A percentile compares a stretch with the other conserved stretches of the same genome.
Evolutionary conservation across 2,888 invertebrate species (phyloP).

Genomic region (Chrysolina americana): DNA sequence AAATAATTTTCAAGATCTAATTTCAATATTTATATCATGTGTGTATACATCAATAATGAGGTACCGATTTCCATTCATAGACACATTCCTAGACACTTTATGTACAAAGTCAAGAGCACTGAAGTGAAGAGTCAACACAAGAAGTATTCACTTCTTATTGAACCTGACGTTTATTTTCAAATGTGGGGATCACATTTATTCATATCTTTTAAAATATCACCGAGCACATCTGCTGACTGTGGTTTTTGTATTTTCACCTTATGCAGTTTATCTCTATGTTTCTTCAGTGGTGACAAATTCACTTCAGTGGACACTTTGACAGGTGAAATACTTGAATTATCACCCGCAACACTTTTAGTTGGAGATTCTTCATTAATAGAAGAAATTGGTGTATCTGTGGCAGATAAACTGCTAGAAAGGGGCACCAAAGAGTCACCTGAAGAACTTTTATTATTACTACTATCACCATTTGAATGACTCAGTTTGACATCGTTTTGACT

Average conservation of each 20-base stretch:
- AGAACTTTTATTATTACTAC: constrained; percentile 30
- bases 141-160: constrained; percentile 50
- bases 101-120: constrained; percentile 30
- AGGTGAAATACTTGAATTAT: constrained; percentile 42
- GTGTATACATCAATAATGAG: neutral
- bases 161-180: constrained; percentile 60
- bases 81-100: constrained; percentile 17
- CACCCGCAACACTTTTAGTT: constrained; percentile 28
- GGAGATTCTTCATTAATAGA: constrained; percentile 27
- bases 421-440: constrained; percentile 21
- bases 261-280: constrained; percentile 56
- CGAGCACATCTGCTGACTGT: constrained; percentile 65
- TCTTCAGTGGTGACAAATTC: constrained; percentile 47
- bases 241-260: constrained; percentile 60
- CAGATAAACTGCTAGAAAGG: constrained; percentile 13
- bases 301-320: constrained; percentile 46
- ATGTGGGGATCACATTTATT: constrained; percentile 65
- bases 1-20: too few species aligned
- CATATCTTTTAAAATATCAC: constrained; percentile 68
- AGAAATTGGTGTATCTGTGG: constrained; percentile 29
- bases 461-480: constrained; percentile 36
- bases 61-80: constrained; percentile 7
- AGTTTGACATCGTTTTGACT: constrained; percentile 37
- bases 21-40: neutral
- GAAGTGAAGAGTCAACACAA: constrained; percentile 45